phyloP scores from a whole-genome alignment of 2,888 invertebrate species.

The Piscicola geometra region DNA sequence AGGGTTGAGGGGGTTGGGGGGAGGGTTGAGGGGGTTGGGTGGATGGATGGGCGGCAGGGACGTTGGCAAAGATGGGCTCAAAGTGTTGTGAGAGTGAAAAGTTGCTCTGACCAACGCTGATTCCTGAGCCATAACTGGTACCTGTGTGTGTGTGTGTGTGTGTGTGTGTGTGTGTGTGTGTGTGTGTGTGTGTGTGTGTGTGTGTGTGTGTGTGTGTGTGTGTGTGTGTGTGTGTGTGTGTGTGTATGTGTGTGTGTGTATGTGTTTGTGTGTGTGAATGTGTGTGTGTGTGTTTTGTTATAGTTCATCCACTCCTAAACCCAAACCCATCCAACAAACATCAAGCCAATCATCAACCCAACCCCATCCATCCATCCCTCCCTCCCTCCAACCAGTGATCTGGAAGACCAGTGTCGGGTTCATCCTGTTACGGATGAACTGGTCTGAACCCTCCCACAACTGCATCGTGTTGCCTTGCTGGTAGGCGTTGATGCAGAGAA shows the following conservation, averaged over 20 bases:
- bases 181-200: no score
- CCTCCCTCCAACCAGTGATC: neutral
- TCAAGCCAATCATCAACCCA: no score
- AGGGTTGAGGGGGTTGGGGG: conserved; percentile 1
- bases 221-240: no score
- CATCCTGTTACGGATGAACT: conserved; percentile 19
- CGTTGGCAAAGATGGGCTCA: conserved; percentile 26
- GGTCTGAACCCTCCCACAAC: conserved; percentile 22
- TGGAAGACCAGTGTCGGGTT: conserved; percentile 28
- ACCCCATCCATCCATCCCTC: no score
- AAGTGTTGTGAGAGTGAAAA: conserved; percentile 7
- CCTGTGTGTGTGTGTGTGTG: neutral
- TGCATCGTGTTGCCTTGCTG: conserved; percentile 19
- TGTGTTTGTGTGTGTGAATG: no score
- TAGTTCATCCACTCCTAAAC: no score
- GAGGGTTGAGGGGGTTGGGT: neutral
- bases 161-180: no score
- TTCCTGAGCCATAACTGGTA: neutral
- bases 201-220: no score
- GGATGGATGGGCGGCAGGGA: neutral
- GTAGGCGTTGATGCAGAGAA: conserved; percentile 1
- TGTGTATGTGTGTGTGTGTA: no score
- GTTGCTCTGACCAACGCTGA: neutral
- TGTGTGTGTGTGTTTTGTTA: no score
- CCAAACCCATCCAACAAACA: no score